Evolutionary conservation across 2,888 invertebrate genomes (phyloP), one percentile per base, ranked within the genome.

Genomic region (Nymphalis polychloros): DNA sequence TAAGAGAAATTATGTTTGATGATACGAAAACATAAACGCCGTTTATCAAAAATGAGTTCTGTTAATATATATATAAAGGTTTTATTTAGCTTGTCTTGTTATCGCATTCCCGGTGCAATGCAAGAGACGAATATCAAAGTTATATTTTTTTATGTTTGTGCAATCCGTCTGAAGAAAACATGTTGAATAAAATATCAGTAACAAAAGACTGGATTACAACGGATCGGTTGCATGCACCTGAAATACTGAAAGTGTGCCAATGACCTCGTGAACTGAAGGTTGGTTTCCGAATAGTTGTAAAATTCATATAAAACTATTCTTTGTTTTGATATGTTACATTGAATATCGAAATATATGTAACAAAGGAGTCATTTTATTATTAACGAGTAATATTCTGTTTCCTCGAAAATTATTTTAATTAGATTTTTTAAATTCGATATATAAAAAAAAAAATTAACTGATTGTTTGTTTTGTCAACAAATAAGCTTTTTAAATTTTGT

Each of bases 211-310:
- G 53, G 61, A 71, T 73, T 73, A 68, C 71, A 68, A 52, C 68
- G 68, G 65, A 76, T 75, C 70, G 74, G 77, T 78, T 81, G 79
- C 82, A 79, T 74, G 76, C 74, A 71, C 73, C 79, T 81, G 81
- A 80, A 81, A 77, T 75, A 76, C 83, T 80, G 85, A 87, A 87
- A 87, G 85, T 84, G 78, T 81, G 87, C 76, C 84, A 76, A 74
- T 77, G 84, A 78, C 84, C 84, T 80, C 79, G 74, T 68, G 70
- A 47, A 72, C 72, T 50, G 69, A 67, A 69, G 66, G 81, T 77
- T 80, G 78, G 78, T 79, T 79, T 59, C 59, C 49, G 50, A 48
- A 20, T n/a, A 49, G 13, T 17, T 23, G 49, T 55, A 19, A 19
- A 23, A 49, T 41, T 23, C 20, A 20, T 41, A 53, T 48, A 55